Percentiles rank a stretch among this genome's conserved stretches.
phyloP scores from a whole-genome alignment of 1,140 invertebrate species.

The Sarcophaga peregrina region DNA sequence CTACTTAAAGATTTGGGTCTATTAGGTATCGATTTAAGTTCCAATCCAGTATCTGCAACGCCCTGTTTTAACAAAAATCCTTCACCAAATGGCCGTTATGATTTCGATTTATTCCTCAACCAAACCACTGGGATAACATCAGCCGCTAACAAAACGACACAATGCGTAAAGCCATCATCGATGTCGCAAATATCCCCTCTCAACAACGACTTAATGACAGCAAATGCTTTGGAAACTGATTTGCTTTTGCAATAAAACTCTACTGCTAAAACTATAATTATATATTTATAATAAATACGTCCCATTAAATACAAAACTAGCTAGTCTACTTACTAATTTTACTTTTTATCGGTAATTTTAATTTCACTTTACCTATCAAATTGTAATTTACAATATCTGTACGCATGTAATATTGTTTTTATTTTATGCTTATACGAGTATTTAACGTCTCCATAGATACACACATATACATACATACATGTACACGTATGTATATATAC shows the following conservation, averaged over 20 bases:
- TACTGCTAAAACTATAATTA: not conserved
- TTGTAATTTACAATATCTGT: too few species aligned
- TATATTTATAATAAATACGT: conserved; percentile 3
- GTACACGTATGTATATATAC: too few species aligned
- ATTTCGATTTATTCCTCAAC: conserved; percentile 62
- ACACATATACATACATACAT: too few species aligned
- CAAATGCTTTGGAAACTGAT: conserved; percentile 60
- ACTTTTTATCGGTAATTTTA: not conserved
- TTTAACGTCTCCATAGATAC: too few species aligned
- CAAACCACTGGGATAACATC: conserved; percentile 45
- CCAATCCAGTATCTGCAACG: conserved; percentile 49
- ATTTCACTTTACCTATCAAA: too few species aligned
- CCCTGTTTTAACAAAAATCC: conserved; percentile 43
- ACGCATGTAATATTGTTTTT: too few species aligned
- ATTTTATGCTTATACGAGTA: too few species aligned
- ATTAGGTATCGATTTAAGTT: conserved; percentile 57
- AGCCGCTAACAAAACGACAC: not conserved
- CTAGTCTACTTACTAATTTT: not conserved
- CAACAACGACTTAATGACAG: conserved; percentile 58
- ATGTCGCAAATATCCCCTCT: conserved; percentile 49
- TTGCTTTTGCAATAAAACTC: conserved; percentile 55
- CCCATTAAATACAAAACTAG: not conserved
- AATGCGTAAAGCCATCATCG: not conserved
- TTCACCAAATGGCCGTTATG: conserved; percentile 59
- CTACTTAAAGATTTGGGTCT: conserved; percentile 61